Evolutionary conservation across 2,113 vertebrate species (phyloP), one percentile per base, ranked within the genome.

Genomic region (Chlamydotis undulata): DNA sequence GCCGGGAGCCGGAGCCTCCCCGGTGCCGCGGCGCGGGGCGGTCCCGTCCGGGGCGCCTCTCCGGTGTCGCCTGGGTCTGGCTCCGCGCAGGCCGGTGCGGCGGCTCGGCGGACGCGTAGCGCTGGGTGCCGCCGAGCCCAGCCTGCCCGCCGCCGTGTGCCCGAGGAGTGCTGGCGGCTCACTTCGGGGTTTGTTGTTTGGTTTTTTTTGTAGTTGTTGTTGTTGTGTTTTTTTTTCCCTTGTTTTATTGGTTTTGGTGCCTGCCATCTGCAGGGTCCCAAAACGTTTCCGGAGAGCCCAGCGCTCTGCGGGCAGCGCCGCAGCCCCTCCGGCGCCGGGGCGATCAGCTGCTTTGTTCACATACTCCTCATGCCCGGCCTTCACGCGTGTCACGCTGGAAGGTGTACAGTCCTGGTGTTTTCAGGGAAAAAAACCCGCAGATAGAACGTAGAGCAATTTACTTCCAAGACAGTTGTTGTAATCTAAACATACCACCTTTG

Each of bases 211-310:
- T 41, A 14, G 41, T 41, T 41, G 12, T n/a, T 12, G 41, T 41
- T 39, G 10, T 41, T 12, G 41, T n/a, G 12, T 41, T 41, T 41
- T 41, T 41, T 41, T 41, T 41, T 9, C 37, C 37, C 41, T 43
- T 43, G 41, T 43, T 43, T 24, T 33, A 28, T 12, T 5, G 3
- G 1, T 49, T 19, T 18, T 0, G 50, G 6, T 4, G 55, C 1
- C 26, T 49, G 49, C 35, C 19, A 4, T 10, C 19, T 5, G 47
- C 64, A 6, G 59, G 71, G 2, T 59, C 45, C n/a, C 1, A 0
- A 3, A 2, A 0, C 29, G 28, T 3, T 22, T 12, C 28, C 7
- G 2, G 63, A 0, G 4, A 19, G 0, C 2, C 23, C 31, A 4
- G 6, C 41, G 6, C 11, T 5, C 6, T 19, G 43, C 24, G 35